Evolutionary conservation across 2,888 invertebrate species (phyloP), one percentile per base, ranked within the genome.

Genomic region (Hybos culiciformis): DNA sequence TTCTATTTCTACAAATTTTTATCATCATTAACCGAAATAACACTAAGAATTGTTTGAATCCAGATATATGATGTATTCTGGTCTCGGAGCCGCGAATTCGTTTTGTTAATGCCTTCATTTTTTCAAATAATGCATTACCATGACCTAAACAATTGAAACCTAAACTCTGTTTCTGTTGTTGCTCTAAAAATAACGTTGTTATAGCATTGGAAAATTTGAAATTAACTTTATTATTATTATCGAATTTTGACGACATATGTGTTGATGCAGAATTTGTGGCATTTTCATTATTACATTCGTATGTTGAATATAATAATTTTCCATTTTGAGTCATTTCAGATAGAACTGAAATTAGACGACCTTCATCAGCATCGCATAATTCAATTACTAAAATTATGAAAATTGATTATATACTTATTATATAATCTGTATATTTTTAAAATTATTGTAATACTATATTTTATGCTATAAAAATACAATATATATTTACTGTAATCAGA

Each of bases 401-500:
- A 26, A 23, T 23, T 29, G n/a, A 12, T 12, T n/a, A 29, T 29
- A 29, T 7, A 29, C 8, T n/a, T 29, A 29, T 29, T 12, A 12
- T 7, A 7, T 29, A n/a, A n/a, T 29, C 5, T 7, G n/a, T 29
- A n/a, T 36, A n/a, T 23, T 23, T 12, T 19, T 12, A n/a, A 26
- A 39, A 33, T 24, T 6, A 32, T 17, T 14, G 21, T n/a, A 20
- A 21, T 3, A 17, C 23, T 5, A 18, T 23, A 34, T 23, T 11
- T 39, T 24, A 44, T 42, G n/a, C n/a, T n/a, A n/a, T n/a, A n/a
- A n/a, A n/a, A n/a, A n/a, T n/a, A n/a, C n/a, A 18, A 33, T 20
- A 20, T 42, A 41, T 48, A 68, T 74, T 71, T 62, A 79, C 79
- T 74, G 51, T 73, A 79, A 64, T 80, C 80, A 41, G 78, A 76